Evolutionary conservation across 2,113 vertebrate genomes (phyloP).

Genomic region (Fulmarus glacialis): DNA sequence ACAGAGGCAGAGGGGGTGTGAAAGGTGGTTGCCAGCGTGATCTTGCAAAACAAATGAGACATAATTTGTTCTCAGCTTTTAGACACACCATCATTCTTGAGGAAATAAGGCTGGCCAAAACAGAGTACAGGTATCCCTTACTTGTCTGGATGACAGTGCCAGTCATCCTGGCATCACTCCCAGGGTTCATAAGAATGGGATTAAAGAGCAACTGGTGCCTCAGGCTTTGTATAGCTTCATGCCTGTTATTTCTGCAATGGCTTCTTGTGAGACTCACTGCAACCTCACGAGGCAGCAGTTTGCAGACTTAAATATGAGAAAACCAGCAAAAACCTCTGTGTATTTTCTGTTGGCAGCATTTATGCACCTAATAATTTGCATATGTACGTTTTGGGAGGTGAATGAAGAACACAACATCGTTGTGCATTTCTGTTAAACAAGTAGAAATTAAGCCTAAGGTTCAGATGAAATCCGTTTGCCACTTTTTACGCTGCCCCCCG

Average conservation of each 20-base stretch:
- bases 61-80: slow-evolving; percentile 10
- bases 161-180: no score
- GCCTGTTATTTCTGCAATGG: background rate
- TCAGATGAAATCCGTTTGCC: background rate
- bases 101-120: background rate
- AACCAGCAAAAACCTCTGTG: background rate
- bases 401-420: background rate
- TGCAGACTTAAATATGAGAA: background rate
- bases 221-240: background rate
- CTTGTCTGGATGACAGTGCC: background rate
- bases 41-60: background rate
- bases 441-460: background rate
- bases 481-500: rapidly evolving
- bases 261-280: background rate
- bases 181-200: background rate
- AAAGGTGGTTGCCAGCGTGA: background rate
- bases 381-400: background rate
- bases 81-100: background rate
- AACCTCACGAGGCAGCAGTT: background rate
- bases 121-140: slow-evolving; percentile 6
- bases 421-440: background rate
- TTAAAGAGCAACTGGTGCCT: slow-evolving; percentile 1
- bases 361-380: background rate
- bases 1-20: background rate
- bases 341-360: background rate